Conservation (phyloP, 2,888 invertebrate species). For the Himalopsyche japonica region DNA sequence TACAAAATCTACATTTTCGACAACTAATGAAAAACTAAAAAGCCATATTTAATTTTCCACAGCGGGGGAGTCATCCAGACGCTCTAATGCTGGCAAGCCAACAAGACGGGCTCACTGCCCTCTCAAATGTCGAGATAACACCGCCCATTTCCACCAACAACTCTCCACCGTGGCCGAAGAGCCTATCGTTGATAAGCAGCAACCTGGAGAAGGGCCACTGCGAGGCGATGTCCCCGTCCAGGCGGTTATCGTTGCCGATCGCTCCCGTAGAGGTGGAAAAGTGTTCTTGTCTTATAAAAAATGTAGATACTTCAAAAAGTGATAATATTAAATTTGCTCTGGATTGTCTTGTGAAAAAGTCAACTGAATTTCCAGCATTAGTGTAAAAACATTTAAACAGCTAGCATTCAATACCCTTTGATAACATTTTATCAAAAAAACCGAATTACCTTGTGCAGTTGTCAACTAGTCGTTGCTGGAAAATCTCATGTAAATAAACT, state of each 20-base stretch:
- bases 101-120: constrained; percentile 36
- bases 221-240: background rate
- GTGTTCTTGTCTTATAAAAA: constrained; percentile 22
- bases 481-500: too few species aligned
- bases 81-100: constrained; percentile 35
- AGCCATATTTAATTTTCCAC: constrained; percentile 5
- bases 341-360: constrained; percentile 20
- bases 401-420: too few species aligned
- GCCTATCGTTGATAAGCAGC: constrained; percentile 24
- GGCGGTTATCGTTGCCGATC: background rate
- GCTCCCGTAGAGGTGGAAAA: constrained; percentile 1
- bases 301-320: constrained; percentile 28
- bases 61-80: constrained; percentile 34
- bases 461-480: too few species aligned
- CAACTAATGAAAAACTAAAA: background rate
- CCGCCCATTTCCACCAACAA: constrained; percentile 32
- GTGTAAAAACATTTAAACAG: background rate
- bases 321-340: constrained; percentile 20
- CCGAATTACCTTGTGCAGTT: background rate
- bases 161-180: constrained; percentile 39
- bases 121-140: constrained; percentile 35
- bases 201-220: constrained; percentile 20
- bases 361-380: constrained; percentile 10
- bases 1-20: too few species aligned
- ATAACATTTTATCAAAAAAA: background rate